Evolutionary conservation across 2,113 vertebrate genomes (phyloP).

Genomic region (Tretioscincus oriximinensis): DNA sequence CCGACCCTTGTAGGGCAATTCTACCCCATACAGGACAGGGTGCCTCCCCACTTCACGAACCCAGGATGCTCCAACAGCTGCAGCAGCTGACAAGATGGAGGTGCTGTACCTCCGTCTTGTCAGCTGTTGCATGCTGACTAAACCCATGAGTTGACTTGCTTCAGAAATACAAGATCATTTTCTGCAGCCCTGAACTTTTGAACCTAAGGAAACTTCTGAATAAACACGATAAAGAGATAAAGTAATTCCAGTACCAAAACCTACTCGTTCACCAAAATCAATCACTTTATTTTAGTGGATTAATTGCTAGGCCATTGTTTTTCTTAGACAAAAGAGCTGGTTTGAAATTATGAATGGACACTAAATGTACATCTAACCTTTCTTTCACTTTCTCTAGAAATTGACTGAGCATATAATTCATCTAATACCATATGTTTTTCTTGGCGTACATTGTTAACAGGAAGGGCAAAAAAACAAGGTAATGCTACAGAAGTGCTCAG

Average conservation of each 20-base stretch:
- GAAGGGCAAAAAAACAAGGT: slow-evolving; percentile 37
- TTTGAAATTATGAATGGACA: slow-evolving; percentile 48
- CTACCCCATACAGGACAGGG: no score
- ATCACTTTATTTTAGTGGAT: slow-evolving; percentile 50
- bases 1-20: no score
- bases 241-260: slow-evolving; percentile 63
- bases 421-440: slow-evolving; percentile 40
- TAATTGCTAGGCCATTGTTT: slow-evolving; percentile 44
- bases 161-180: slow-evolving; percentile 53
- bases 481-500: slow-evolving; percentile 22
- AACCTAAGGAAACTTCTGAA: slow-evolving; percentile 70
- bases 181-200: slow-evolving; percentile 74
- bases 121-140: slow-evolving; percentile 56
- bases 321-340: slow-evolving; percentile 28
- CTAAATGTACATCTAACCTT: slow-evolving; percentile 28
- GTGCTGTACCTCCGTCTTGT: no score
- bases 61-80: no score
- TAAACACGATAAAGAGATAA: slow-evolving; percentile 61
- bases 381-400: slow-evolving; percentile 31
- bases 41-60: no score
- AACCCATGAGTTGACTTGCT: slow-evolving; percentile 59
- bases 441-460: slow-evolving; percentile 36
- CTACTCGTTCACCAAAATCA: slow-evolving; percentile 61
- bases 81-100: no score
- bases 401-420: slow-evolving; percentile 32